Base-by-base conservation (phyloP, 2,888 invertebrate species). In the Drosophila pegasa region DNA sequence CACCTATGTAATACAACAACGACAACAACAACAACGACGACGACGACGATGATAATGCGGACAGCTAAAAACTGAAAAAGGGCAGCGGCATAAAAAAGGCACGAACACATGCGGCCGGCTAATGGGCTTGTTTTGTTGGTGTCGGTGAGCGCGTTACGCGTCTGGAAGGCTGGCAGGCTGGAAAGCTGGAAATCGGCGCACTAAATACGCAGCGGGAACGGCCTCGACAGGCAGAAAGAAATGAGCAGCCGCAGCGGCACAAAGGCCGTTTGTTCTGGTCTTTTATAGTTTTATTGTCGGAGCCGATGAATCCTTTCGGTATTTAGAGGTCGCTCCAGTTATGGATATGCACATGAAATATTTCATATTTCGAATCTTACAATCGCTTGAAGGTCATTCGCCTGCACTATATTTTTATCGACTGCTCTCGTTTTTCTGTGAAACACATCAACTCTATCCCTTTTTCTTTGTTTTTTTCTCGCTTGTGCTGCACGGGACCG, bases 231-330 rank as follows among this genome's bases (percentile, higher is more conserved):
- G 56, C 62, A 31, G 18, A 31, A 12, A 3, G 18, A 12, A 65
- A 52, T 16, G 61, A 48, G 63, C 68, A 50, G 58, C 37, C 56
- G 54, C 38, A 61, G 55, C 62, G 64, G 55, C 73, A 81, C 72
- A 87, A 88, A 80, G 80, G 62, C 54, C 71, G 66, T 84, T 89
- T 88, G 83, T 80, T 87, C 83, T 89, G 88, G 82, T 83, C 88
- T 88, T 90, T 90, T 86, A 88, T 86, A 78, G 82, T 89, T 89
- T 90, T 89, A 90, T 89, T 78, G 80, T 22, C 41, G 50, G 52
- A 31, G 25, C 25, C 27, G 18, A 41, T 43, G 58, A 85, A 75
- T 80, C 80, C 78, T 79, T 78, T 75, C 25, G n/a, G 58, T 22
- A 16, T 76, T 33, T 73, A 72, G 65, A 75, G 65, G 69, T 57